Evolutionary conservation across 2,888 invertebrate species (phyloP).

Genomic region (Teleogryllus oceanicus): DNA sequence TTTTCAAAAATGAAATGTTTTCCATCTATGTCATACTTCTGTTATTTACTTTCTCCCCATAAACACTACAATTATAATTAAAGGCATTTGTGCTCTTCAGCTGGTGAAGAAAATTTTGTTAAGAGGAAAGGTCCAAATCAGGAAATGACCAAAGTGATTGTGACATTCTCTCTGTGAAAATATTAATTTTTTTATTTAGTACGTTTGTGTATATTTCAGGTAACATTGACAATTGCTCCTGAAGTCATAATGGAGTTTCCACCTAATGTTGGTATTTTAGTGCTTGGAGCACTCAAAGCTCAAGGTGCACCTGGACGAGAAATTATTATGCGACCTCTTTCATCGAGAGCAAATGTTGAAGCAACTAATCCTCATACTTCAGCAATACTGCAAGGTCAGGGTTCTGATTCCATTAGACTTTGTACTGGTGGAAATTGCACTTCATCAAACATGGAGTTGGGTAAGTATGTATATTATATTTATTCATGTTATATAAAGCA

Average conservation of each 20-base stretch:
- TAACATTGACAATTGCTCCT: slow-evolving; percentile 77
- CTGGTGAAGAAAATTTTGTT: too few species aligned
- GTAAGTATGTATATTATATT: neutral
- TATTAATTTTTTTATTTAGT: neutral
- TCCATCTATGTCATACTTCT: too few species aligned
- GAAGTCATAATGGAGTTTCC: slow-evolving; percentile 91
- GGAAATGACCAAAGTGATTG: too few species aligned
- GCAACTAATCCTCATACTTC: slow-evolving; percentile 38
- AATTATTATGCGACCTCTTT: slow-evolving; percentile 69
- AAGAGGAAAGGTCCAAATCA: too few species aligned
- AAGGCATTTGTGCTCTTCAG: too few species aligned
- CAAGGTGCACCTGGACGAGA: slow-evolving; percentile 71
- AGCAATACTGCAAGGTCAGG: slow-evolving; percentile 43
- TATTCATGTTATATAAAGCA: too few species aligned
- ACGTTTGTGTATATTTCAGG: slow-evolving; percentile 42
- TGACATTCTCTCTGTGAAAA: neutral
- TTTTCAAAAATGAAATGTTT: too few species aligned
- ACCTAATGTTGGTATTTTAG: slow-evolving; percentile 92
- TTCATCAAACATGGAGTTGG: slow-evolving; percentile 48
- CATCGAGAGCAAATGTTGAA: slow-evolving; percentile 45
- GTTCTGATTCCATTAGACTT: slow-evolving; percentile 64
- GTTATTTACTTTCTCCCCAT: too few species aligned
- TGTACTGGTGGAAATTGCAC: slow-evolving; percentile 72
- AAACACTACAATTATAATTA: too few species aligned
- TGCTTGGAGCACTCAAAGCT: slow-evolving; percentile 85